phyloP scores from a whole-genome alignment of 2,113 vertebrate genomes.

The Shinisaurus crocodilurus region DNA sequence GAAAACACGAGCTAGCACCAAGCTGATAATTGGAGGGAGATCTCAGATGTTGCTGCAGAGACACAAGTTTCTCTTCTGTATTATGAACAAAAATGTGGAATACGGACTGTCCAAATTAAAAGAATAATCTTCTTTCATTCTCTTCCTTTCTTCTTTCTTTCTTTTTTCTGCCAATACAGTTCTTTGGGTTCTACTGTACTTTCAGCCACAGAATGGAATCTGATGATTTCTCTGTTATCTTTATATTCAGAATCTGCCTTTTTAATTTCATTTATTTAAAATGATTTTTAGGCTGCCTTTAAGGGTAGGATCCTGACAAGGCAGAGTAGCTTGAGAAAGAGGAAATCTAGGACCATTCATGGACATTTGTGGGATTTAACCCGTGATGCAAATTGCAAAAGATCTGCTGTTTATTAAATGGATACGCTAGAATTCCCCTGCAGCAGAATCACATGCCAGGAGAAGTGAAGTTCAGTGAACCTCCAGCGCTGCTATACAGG shows the following conservation, averaged over 20 bases:
- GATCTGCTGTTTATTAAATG: not conserved
- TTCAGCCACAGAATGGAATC: not conserved
- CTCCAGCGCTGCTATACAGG: not conserved
- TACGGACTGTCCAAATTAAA: not conserved
- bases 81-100: not conserved
- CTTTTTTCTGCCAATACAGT: no score
- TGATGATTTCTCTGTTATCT: not conserved
- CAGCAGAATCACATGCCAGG: not conserved
- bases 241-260: not conserved
- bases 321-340: not conserved
- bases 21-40: constrained; percentile 1
- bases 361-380: no score
- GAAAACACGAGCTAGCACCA: not conserved
- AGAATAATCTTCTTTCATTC: no score
- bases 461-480: not conserved
- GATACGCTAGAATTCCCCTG: no score
- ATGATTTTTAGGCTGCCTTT: no score
- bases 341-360: not conserved
- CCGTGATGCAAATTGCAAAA: not conserved
- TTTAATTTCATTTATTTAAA: no score
- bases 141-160: no score
- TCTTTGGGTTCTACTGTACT: not conserved
- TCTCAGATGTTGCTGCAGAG: no score
- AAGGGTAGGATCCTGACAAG: no score
- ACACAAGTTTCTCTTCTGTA: not conserved